Conservation (phyloP, 2,113 vertebrate genomes). For the Isurus oxyrinchus region DNA sequence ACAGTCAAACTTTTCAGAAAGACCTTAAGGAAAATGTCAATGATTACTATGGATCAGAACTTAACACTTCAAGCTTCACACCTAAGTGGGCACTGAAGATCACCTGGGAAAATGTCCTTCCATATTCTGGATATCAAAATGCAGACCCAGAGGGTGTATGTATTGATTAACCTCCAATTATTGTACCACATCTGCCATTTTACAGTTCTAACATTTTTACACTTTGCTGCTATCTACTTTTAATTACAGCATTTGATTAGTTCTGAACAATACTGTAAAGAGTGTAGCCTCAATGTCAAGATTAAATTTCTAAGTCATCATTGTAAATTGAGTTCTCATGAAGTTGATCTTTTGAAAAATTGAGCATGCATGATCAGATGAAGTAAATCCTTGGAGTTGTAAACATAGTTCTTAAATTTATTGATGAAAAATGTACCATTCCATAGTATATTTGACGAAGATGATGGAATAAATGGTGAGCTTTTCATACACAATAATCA, state of each 20-base stretch:
- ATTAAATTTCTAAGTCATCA: neutral
- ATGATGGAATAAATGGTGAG: neutral
- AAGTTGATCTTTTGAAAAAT: neutral
- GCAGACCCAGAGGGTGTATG: constrained; percentile 41
- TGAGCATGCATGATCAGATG: neutral
- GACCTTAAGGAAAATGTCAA: neutral
- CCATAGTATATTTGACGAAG: neutral
- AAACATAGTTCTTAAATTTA: neutral
- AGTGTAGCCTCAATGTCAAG: neutral
- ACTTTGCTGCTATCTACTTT: neutral
- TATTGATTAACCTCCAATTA: neutral
- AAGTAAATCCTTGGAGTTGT: neutral
- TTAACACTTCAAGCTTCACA: constrained; percentile 44
- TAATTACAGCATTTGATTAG: neutral
- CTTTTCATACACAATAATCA: neutral
- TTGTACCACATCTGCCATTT: neutral
- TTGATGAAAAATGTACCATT: neutral
- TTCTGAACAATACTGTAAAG: neutral
- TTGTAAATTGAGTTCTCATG: neutral
- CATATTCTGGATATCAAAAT: constrained; percentile 36
- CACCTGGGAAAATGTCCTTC: constrained; percentile 55
- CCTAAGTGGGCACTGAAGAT: constrained; percentile 64
- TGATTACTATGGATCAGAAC: neutral
- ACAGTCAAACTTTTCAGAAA: neutral
- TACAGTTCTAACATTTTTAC: neutral